Evolutionary conservation across 2,888 invertebrate genomes (phyloP).

Genomic region (Drosophila picticornis): DNA sequence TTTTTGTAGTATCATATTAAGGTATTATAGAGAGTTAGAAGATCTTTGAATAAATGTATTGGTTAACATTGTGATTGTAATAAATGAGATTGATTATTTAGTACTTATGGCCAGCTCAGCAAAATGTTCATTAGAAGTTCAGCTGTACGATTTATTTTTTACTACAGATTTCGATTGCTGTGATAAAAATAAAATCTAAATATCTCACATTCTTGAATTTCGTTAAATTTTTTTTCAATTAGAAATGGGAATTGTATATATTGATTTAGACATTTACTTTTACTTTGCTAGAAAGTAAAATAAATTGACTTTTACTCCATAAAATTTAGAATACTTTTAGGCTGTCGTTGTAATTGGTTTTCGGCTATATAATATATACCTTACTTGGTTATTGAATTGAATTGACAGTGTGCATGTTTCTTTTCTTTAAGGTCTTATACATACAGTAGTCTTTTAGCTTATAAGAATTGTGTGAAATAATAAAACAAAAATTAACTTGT

Average conservation of each 20-base stretch:
- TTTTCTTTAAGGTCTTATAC: background rate
- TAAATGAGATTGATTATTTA: background rate
- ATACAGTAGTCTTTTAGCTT: background rate
- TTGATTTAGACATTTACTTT: background rate
- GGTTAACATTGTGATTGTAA: background rate
- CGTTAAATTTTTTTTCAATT: background rate
- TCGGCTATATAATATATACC: background rate
- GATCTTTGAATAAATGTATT: background rate
- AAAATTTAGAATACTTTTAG: conserved; percentile 44
- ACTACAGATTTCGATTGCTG: background rate
- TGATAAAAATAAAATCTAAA: background rate
- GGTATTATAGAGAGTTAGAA: background rate
- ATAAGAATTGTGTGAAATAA: background rate
- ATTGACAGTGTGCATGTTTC: background rate
- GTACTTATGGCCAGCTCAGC: background rate
- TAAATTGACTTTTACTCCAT: background rate
- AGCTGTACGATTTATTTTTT: background rate
- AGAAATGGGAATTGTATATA: background rate
- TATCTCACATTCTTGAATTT: background rate
- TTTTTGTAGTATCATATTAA: background rate
- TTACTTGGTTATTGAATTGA: background rate
- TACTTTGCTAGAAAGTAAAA: background rate
- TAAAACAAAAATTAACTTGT: background rate
- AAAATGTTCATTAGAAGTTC: background rate
- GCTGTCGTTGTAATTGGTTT: background rate